phyloP scores from a whole-genome alignment of 2,797 vertebrate species.

The Phrynocephalus guinanensis region DNA sequence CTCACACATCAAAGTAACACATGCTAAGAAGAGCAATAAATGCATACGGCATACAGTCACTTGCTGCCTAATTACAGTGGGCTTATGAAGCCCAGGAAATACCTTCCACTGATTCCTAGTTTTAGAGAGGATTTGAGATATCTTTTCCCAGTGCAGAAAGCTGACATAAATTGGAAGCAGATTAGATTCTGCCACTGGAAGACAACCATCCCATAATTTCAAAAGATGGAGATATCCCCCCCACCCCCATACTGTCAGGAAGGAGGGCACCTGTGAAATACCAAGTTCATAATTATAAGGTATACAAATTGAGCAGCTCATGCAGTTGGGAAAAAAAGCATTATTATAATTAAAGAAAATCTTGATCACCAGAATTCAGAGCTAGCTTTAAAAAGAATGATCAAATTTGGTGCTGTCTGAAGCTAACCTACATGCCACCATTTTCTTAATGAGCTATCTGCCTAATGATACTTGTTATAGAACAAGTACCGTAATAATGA shows the following conservation, averaged over 20 bases:
- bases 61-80: slow-evolving; percentile 83
- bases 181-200: slow-evolving; percentile 77
- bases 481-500: slow-evolving; percentile 35
- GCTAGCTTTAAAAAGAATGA: slow-evolving; percentile 33
- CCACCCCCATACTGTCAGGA: slow-evolving; percentile 15
- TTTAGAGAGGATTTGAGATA: slow-evolving; percentile 76
- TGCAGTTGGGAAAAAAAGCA: slow-evolving; percentile 52
- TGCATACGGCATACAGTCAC: slow-evolving; percentile 84
- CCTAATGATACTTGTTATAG: slow-evolving; percentile 48
- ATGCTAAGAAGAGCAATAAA: slow-evolving; percentile 85
- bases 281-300: slow-evolving; percentile 67
- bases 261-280: slow-evolving; percentile 68
- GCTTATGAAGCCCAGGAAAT: slow-evolving; percentile 78
- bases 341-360: slow-evolving; percentile 55
- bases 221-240: slow-evolving; percentile 70
- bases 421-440: slow-evolving; percentile 55
- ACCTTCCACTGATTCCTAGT: slow-evolving; percentile 79
- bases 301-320: slow-evolving; percentile 61
- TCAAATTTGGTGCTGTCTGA: slow-evolving; percentile 52
- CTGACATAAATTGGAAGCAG: slow-evolving; percentile 81
- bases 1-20: slow-evolving; percentile 89
- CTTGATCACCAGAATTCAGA: slow-evolving; percentile 64
- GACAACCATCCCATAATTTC: slow-evolving; percentile 76
- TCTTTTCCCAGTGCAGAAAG: slow-evolving; percentile 70
- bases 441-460: slow-evolving; percentile 48